phyloP scores from a whole-genome alignment of 2,113 vertebrate genomes.

The Sphaerodactylus townsendi region DNA sequence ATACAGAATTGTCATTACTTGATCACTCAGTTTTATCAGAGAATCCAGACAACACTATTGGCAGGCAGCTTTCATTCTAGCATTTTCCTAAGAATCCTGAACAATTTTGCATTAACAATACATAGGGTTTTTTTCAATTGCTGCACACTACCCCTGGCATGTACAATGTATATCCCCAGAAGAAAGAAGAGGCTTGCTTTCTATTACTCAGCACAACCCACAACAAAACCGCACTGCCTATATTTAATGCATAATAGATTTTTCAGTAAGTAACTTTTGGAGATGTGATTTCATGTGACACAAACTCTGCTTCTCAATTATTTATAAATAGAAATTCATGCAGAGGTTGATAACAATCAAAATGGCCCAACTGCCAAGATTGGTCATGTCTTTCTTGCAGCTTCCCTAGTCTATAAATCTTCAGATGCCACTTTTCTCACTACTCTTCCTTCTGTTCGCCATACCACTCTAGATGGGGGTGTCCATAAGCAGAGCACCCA shows the following conservation, averaged over 20 bases:
- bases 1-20: too few relatives aligned
- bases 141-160: neutral
- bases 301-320: conserved; percentile 9
- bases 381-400: neutral
- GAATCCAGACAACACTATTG: too few relatives aligned
- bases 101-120: neutral
- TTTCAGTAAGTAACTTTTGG: neutral
- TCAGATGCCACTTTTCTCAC: neutral
- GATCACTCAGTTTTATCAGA: too few relatives aligned
- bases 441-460: neutral
- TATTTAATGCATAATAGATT: neutral
- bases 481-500: neutral
- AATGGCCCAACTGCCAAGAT: neutral
- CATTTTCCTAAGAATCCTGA: neutral
- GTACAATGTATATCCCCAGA: neutral
- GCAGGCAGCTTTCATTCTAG: too few relatives aligned
- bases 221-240: neutral
- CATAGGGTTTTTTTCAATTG: neutral
- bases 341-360: neutral
- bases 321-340: neutral
- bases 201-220: neutral
- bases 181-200: neutral
- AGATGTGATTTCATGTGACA: conserved; percentile 4
- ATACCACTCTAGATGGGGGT: neutral
- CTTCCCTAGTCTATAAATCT: neutral